Percentiles rank a stretch among this genome's conserved stretches.
These are phyloP conservation scores for Cossypha caffra DNA, from an alignment of 2,797 vertebrate genomes.

Conservation along the genomic window DNA sequence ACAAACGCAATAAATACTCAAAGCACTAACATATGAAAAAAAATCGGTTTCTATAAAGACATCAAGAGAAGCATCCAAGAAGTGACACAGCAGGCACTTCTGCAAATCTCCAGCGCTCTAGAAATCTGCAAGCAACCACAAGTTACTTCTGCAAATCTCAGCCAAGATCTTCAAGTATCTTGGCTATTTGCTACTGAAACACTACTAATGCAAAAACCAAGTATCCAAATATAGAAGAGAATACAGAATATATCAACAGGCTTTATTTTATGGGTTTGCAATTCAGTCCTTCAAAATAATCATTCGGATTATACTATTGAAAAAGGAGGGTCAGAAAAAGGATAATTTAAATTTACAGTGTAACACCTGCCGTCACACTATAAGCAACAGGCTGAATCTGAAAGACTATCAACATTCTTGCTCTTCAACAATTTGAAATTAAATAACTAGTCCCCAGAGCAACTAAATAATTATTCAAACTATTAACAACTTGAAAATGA, in stretches of 20 bases:
- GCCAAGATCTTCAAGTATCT: neutral
- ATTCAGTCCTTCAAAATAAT: neutral
- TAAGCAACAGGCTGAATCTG: neutral
- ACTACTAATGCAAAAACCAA: neutral
- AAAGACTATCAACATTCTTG: neutral
- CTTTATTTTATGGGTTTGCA: neutral
- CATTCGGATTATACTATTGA: neutral
- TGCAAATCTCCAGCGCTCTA: neutral
- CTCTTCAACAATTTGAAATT: neutral
- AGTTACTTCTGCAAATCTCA: neutral
- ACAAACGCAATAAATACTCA: neutral
- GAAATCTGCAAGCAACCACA: neutral
- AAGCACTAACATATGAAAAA: neutral
- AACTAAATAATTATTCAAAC: neutral
- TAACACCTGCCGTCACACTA: neutral
- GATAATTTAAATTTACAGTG: neutral
- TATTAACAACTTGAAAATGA: neutral
- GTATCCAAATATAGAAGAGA: neutral
- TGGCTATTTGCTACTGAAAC: neutral
- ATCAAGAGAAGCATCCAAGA: neutral
- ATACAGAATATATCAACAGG: neutral
- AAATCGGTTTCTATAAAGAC: neutral
- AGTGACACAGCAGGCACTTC: neutral
- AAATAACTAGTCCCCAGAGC: neutral
- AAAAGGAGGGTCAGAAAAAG: neutral